Conservation (phyloP, 2,888 invertebrate genomes). For the Strigamia maritima region DNA sequence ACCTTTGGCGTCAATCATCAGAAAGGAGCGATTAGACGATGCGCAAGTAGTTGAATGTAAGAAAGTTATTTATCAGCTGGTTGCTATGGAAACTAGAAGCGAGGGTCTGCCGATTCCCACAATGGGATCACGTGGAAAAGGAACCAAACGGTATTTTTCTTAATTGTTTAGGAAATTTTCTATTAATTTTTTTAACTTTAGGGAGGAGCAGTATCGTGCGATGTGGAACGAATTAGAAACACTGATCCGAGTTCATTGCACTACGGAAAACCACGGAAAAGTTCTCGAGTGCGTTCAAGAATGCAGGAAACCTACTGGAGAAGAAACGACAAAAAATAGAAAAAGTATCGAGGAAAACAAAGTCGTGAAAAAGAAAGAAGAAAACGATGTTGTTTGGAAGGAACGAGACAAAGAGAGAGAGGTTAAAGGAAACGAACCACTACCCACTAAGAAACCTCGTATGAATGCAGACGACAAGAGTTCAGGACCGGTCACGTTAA, state of each 20-base stretch:
- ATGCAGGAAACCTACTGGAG: constrained; percentile 63
- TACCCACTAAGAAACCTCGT: not conserved
- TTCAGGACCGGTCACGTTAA: constrained; percentile 55
- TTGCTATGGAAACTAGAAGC: constrained; percentile 76
- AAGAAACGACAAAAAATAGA: constrained; percentile 57
- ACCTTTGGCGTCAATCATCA: constrained; percentile 72
- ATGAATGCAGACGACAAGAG: not conserved
- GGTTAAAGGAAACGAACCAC: not conserved
- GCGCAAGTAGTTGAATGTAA: constrained; percentile 83
- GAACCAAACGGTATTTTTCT: constrained; percentile 51
- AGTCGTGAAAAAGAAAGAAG: constrained; percentile 37
- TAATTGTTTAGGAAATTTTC: not conserved
- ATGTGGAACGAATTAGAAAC: constrained; percentile 87
- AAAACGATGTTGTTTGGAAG: constrained; percentile 48
- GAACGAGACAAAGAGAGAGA: constrained; percentile 48
- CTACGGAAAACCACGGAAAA: constrained; percentile 72
- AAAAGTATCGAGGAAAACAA: constrained; percentile 36
- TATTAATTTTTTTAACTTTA: constrained; percentile 44
- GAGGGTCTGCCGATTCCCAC: constrained; percentile 71
- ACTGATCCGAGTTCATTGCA: constrained; percentile 71
- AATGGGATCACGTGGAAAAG: constrained; percentile 53
- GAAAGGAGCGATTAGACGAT: constrained; percentile 77
- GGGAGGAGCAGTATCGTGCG: constrained; percentile 84
- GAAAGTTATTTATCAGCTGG: constrained; percentile 74
- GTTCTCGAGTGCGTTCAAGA: constrained; percentile 78